Evolutionary conservation across 37 sponge, comb jelly and placozoan species (phyloP).

Genomic region (Tethya wilhelma): DNA sequence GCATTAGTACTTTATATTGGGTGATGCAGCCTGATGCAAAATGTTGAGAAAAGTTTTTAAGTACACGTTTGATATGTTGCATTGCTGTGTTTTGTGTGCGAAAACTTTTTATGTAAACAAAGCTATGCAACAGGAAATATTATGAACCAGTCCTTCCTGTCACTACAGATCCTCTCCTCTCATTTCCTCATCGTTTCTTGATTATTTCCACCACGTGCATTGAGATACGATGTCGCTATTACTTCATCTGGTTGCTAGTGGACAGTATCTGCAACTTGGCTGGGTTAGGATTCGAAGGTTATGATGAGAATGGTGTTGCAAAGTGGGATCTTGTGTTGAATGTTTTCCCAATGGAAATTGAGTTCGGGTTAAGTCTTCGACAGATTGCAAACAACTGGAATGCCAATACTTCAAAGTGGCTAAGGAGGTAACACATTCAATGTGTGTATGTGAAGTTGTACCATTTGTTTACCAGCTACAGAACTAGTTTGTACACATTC

Average conservation of each 20-base stretch:
- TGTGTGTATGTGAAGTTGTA: no score
- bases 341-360: slow-evolving; percentile 28
- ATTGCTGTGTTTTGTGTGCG: no score
- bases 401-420: slow-evolving; percentile 63
- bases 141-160: no score
- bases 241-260: slow-evolving; percentile 53
- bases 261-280: slow-evolving; percentile 73
- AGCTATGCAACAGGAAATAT: no score
- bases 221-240: slow-evolving; percentile 7
- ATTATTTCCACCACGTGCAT: slow-evolving; percentile 7
- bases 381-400: slow-evolving; percentile 60
- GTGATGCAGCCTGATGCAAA: no score
- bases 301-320: slow-evolving; percentile 60
- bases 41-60: no score
- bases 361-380: slow-evolving; percentile 62
- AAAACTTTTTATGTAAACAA: no score
- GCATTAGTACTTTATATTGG: no score
- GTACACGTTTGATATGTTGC: no score
- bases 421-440: slow-evolving; percentile 87
- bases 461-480: no score
- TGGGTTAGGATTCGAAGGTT: slow-evolving; percentile 88
- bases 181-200: neutral
- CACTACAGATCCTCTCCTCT: neutral
- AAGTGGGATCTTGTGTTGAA: slow-evolving; percentile 72
- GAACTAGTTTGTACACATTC: no score